Evolutionary conservation across 2,888 invertebrate genomes (phyloP).

Genomic region (Agrilus biguttatus): DNA sequence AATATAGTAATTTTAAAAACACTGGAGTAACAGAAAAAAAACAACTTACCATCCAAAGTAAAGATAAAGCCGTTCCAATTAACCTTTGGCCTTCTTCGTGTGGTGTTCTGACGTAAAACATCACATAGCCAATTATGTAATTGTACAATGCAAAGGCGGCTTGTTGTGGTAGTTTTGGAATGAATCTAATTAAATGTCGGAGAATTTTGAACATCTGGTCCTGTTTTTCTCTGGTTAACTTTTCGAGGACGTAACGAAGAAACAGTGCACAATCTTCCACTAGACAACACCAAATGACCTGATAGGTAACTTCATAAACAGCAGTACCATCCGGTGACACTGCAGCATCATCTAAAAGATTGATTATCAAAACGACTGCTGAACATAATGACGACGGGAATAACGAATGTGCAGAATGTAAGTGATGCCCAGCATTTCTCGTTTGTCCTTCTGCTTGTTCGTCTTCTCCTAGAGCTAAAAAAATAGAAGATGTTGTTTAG

Average conservation of each 20-base stretch:
- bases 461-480: constrained; percentile 32
- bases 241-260: constrained; percentile 87
- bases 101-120: constrained; percentile 96
- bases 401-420: constrained; percentile 84
- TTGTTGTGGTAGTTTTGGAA: constrained; percentile 87
- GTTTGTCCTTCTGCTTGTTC: constrained; percentile 48
- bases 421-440: constrained; percentile 61
- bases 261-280: constrained; percentile 97
- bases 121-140: constrained; percentile 97
- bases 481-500: not conserved
- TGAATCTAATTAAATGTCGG: constrained; percentile 82
- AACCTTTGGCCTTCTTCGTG: constrained; percentile 91
- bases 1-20: not conserved
- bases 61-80: constrained; percentile 86
- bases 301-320: constrained; percentile 95
- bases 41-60: constrained; percentile 80
- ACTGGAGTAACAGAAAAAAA: not conserved
- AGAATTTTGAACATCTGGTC: constrained; percentile 89
- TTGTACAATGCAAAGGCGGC: constrained; percentile 97
- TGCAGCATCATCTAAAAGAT: constrained; percentile 89
- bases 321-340: constrained; percentile 87
- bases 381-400: constrained; percentile 96
- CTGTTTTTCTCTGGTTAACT: constrained; percentile 83
- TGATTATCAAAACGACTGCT: constrained; percentile 88
- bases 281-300: constrained; percentile 94